Evolutionary conservation across 2,797 vertebrate species (phyloP).

Genomic region (Propithecus perrieri): DNA sequence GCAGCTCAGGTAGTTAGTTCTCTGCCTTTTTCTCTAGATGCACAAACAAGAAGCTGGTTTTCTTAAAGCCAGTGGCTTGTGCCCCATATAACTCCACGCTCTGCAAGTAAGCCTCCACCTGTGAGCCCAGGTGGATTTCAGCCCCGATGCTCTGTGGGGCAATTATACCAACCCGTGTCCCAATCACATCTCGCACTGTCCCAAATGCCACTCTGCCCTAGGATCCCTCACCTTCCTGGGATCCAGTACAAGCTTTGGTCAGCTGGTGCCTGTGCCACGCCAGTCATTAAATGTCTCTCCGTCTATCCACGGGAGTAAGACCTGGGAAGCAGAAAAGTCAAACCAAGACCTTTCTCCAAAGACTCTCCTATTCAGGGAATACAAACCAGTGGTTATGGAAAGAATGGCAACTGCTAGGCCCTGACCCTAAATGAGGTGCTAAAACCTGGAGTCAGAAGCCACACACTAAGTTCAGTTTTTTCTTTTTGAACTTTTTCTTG

Average conservation of each 20-base stretch:
- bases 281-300: neutral
- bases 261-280: neutral
- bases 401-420: neutral
- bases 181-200: neutral
- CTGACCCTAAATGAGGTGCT: neutral
- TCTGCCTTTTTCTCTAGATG: neutral
- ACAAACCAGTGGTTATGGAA: conserved; percentile 19
- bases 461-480: neutral
- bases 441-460: conserved; percentile 29
- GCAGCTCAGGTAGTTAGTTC: neutral
- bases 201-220: neutral
- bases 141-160: neutral
- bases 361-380: neutral
- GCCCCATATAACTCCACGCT: neutral
- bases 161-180: neutral
- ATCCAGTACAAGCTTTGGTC: neutral
- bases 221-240: neutral
- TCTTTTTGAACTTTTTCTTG: neutral
- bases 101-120: neutral
- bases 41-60: neutral
- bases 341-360: conserved; percentile 21
- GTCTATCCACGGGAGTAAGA: neutral
- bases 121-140: neutral
- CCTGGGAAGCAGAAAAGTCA: neutral
- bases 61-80: neutral